Evolutionary conservation across 92 coral and sea anemone species (phyloP), one percentile per base, ranked within the genome.

Genomic region (Epizoanthus illoricatus): DNA sequence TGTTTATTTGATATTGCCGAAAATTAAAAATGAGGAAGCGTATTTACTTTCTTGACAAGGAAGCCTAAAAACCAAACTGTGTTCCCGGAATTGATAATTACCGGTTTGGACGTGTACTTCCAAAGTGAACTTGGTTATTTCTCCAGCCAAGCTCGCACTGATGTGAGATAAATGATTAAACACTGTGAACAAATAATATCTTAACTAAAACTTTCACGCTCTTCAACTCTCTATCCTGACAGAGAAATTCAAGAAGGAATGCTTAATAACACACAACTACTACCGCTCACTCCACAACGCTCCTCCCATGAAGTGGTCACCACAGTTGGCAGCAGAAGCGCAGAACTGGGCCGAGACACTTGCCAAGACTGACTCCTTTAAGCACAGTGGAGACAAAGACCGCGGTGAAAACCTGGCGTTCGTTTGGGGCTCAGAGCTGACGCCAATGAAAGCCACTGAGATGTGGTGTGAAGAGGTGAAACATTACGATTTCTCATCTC

Each of bases 231-330:
- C 86, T 62, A 28, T 81, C 69, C 69, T 58, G 66, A 75, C 88
- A 97, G 99, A 94, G 80, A 88, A 88, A 70, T 93, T 97, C 87
- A 97, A 91, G 84, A 94, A 85, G 80, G 99, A 97, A 65, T 93
- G 99, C 73, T 86, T 93, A 71, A 86, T 93, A 20, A 91, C 98
- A 10, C 99, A 97, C 83, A 97, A 97, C 91, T 97, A 97, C 90
- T 94, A 93, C 89, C 98, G 99, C 21, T 92, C 99, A 41, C 89
- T 92, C 42, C 99, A 97, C 85, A 87, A 87, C 20, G 93, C 99
- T 39, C 97, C 94, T 10, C 91, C 98, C 3, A 86, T 97, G 15
- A 89, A 85, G 40, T 89, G 96, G 90, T 97, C 99, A 2, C 91
- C 97, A 39, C 62, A 90, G 66, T 73, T 97, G 68, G 93, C 97